Percentiles rank a stretch among this genome's conserved stretches.
These are phyloP conservation scores for Microplitis demolitor DNA, from an alignment of 1,140 invertebrate species.

Conservation along the genomic window DNA sequence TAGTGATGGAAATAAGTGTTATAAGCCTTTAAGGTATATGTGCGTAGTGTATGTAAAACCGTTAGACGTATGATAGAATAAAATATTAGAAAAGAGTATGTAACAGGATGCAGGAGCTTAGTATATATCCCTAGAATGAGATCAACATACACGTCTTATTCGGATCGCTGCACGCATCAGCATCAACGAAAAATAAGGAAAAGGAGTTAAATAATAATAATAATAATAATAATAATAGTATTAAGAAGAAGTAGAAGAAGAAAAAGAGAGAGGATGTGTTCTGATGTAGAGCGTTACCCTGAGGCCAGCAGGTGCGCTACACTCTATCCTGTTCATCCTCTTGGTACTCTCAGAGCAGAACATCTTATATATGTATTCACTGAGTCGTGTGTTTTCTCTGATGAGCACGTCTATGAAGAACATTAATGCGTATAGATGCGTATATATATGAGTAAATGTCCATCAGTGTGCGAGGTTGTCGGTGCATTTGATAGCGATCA, in stretches of 20 bases:
- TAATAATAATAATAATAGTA: conserved; percentile 24
- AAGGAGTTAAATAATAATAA: background rate
- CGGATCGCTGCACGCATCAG: conserved; percentile 25
- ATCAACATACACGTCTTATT: background rate
- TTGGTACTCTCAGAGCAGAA: too few relatives aligned
- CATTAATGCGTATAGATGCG: background rate
- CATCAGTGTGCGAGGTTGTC: conserved; percentile 11
- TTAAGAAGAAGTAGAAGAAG: background rate
- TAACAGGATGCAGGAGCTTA: too few relatives aligned
- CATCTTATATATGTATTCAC: background rate
- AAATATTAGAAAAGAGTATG: background rate
- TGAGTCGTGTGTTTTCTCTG: background rate
- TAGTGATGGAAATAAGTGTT: too few relatives aligned
- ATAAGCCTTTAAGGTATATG: too few relatives aligned
- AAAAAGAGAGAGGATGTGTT: too few relatives aligned
- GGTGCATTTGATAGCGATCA: conserved; percentile 32
- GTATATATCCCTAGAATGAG: background rate
- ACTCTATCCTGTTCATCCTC: conserved; percentile 35
- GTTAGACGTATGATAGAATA: background rate
- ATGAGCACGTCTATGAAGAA: conserved; percentile 17
- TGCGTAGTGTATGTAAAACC: too few relatives aligned
- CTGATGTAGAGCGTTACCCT: conserved; percentile 31
- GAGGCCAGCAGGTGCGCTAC: conserved; percentile 47
- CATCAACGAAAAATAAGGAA: conserved; percentile 29
- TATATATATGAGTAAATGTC: background rate